phyloP scores from a whole-genome alignment of 2,888 invertebrate species.

The Lampropteryx suffumata region DNA sequence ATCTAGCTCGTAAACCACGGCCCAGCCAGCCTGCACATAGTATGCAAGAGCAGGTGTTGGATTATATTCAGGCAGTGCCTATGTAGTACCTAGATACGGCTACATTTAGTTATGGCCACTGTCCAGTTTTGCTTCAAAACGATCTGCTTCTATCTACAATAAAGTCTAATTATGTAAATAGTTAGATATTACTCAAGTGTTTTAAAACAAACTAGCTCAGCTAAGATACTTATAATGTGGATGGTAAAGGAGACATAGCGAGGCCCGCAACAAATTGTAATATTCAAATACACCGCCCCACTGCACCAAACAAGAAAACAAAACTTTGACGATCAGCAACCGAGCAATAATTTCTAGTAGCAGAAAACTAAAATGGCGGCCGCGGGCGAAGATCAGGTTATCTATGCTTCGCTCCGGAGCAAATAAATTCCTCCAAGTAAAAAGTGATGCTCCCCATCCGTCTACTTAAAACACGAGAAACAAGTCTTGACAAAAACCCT shows the following conservation, averaged over 20 bases:
- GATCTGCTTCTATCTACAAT: no score
- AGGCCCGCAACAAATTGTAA: conserved; percentile 19
- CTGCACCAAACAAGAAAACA: conserved; percentile 35
- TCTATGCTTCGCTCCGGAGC: conserved; percentile 46
- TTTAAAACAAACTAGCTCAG: no score
- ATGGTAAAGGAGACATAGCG: background rate
- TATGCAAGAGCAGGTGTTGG: conserved; percentile 14
- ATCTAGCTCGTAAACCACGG: conserved; percentile 12
- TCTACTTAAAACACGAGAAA: conserved; percentile 36
- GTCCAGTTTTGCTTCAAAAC: background rate
- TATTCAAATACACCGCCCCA: conserved; percentile 18
- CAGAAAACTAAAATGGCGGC: conserved; percentile 68
- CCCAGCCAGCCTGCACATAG: background rate
- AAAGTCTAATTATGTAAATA: no score
- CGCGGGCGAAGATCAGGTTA: conserved; percentile 59
- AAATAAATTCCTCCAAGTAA: conserved; percentile 63
- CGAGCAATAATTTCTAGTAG: conserved; percentile 69
- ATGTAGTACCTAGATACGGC: no score
- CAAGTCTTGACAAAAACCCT: conserved; percentile 43
- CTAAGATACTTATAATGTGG: background rate
- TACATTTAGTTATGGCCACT: background rate
- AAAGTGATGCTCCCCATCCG: conserved; percentile 62
- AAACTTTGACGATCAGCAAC: conserved; percentile 41
- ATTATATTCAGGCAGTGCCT: conserved; percentile 6
- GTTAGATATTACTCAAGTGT: no score